Base-by-base conservation (phyloP, 2,797 vertebrate species). In the Chaenodraco wilsoni region DNA sequence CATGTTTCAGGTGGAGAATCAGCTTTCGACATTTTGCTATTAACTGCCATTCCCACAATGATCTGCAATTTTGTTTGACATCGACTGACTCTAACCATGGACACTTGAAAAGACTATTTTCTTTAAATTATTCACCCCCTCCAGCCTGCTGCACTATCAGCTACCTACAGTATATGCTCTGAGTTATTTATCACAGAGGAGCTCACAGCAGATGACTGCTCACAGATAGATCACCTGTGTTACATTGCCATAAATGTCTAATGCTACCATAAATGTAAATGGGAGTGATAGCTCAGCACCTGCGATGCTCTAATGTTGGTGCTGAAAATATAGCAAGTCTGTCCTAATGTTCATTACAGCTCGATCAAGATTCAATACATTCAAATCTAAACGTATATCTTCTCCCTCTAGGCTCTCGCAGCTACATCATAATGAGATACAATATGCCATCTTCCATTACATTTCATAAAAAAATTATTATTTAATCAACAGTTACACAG, bases 291-390 rank as follows among this genome's bases (percentile, higher is more conserved):
- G 13, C 48, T 37, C n/a, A 27, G 57, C 43, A 9, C 51, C 41
- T 27, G 33, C 46, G 27, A 46, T 41, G 64, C 41, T 60, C 3
- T 51, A 40, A 71, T 60, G 23, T 21, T 15, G 62, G 17, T 62
- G 46, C 21, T 40, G 17, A 61, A 69, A 72, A n/a, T 0, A 27
- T 21, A 23, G 33, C 46, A 27, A 41, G 5, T 21, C 21, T 11
- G 57, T n/a, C 17, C 27, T 45, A 45, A 66, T 74, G 62, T 46
- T 57, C 54, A 48, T 55, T 74, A n/a, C 14, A 19, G 14, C 55
- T 71, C 62, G 62, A 67, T 60, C 41, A 49, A 19, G 40, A 54
- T 21, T n/a, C 23, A 45, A 55, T 52, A 40, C 57, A 74, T 72
- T 71, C 27, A 40, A 60, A 8, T 54, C 43, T n/a, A 21, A 76